Conservation (phyloP, 2,797 vertebrate genomes). For the Channallabes apus region DNA sequence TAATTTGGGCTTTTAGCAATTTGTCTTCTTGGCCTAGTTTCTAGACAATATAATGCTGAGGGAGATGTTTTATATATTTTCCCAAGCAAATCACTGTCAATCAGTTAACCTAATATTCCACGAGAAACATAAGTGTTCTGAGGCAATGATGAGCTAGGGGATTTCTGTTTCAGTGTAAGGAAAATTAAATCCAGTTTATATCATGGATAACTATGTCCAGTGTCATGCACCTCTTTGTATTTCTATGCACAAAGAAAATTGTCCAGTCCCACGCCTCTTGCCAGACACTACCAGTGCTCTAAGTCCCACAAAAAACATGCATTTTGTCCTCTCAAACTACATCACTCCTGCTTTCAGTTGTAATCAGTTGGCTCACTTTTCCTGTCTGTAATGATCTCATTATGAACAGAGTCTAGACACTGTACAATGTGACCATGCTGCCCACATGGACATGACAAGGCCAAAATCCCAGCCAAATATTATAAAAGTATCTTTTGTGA, state of each 20-base stretch:
- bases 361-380: slow-evolving; percentile 44
- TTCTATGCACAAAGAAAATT: slow-evolving; percentile 17
- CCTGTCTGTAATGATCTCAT: slow-evolving; percentile 48
- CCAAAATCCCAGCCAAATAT: slow-evolving; percentile 47
- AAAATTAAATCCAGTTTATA: neutral
- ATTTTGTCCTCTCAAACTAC: slow-evolving; percentile 30
- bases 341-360: slow-evolving; percentile 42
- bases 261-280: slow-evolving; percentile 24
- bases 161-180: neutral
- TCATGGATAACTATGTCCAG: neutral
- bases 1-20: neutral
- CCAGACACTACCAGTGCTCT: slow-evolving; percentile 46
- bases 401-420: slow-evolving; percentile 54
- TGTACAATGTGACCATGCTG: slow-evolving; percentile 37
- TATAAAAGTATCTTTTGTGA: slow-evolving; percentile 48
- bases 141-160: neutral
- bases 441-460: slow-evolving; percentile 27
- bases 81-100: neutral
- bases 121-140: neutral
- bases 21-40: neutral
- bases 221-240: neutral
- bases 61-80: neutral
- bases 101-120: neutral
- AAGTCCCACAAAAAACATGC: slow-evolving; percentile 42
- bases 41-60: neutral